These are phyloP conservation scores for Brachypodius melanocephalos DNA, from an alignment of 2,113 vertebrate genomes.

Conservation along the genomic window DNA sequence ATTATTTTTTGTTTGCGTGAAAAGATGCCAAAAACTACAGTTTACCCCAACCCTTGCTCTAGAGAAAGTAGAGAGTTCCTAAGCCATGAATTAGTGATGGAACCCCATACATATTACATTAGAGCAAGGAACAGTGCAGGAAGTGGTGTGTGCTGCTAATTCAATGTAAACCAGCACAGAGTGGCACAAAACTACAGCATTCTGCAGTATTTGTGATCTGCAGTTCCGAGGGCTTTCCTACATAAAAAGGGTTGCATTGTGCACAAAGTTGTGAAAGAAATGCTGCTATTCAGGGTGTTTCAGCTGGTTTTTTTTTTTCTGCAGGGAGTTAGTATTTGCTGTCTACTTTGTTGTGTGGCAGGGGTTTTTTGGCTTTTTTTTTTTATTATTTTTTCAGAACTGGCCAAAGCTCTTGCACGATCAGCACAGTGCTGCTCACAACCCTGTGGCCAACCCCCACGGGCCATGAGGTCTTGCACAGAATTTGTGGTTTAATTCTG, in stretches of 20 bases:
- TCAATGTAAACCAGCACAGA: not conserved
- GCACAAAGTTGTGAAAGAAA: slow-evolving; percentile 29
- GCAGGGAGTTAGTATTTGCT: not conserved
- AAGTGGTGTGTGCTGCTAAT: not conserved
- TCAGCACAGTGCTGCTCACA: not conserved
- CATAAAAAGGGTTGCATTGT: slow-evolving; percentile 17
- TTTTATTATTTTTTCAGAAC: not conserved
- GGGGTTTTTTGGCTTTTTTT: not conserved
- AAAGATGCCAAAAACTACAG: not conserved
- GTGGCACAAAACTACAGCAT: not conserved
- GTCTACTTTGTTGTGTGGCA: not conserved
- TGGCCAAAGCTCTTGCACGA: not conserved
- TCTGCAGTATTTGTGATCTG: slow-evolving; percentile 19
- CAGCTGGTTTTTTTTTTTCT: not conserved
- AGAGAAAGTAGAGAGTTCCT: not conserved
- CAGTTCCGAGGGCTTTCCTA: not conserved
- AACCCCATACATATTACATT: not conserved
- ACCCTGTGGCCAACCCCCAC: not conserved
- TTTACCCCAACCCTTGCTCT: not conserved
- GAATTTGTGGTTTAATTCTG: not conserved
- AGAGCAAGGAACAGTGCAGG: not conserved
- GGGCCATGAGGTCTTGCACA: not conserved
- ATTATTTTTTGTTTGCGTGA: not conserved
- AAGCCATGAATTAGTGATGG: slow-evolving; percentile 17
- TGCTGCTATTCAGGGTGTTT: not conserved